Percentiles rank a stretch among this genome's conserved stretches.
Conservation (phyloP, 2,797 vertebrate species). For the Phalanger gymnotis region DNA sequence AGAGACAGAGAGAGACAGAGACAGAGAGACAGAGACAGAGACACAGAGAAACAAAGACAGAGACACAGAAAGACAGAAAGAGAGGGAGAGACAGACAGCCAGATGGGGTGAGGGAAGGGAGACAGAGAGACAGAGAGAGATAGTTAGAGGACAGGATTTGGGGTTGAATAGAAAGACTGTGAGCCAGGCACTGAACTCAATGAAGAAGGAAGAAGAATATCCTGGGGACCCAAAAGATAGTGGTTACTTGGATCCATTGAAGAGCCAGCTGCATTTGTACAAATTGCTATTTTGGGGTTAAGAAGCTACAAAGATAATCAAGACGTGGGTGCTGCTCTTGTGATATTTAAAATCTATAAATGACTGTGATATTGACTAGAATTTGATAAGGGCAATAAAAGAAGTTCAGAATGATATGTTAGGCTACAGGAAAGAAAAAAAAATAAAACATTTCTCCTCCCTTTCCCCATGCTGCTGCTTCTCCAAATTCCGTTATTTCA, state of each 20-base stretch:
- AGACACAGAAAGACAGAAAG: too few relatives aligned
- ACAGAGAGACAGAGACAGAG: too few relatives aligned
- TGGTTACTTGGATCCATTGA: neutral
- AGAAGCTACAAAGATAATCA: neutral
- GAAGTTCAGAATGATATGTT: neutral
- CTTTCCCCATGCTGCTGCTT: neutral
- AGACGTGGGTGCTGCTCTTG: neutral
- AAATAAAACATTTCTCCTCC: neutral
- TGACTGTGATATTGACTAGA: neutral
- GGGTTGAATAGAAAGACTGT: too few relatives aligned
- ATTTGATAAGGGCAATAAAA: neutral
- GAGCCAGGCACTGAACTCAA: too few relatives aligned
- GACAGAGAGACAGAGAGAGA: too few relatives aligned
- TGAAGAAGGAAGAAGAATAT: too few relatives aligned
- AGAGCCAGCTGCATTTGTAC: neutral
- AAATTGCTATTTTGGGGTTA: neutral
- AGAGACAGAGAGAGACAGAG: too few relatives aligned
- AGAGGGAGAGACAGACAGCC: too few relatives aligned
- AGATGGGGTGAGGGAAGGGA: too few relatives aligned
- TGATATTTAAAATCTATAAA: neutral
- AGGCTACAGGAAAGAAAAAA: neutral
- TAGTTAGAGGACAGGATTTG: too few relatives aligned
- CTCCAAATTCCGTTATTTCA: neutral
- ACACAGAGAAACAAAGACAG: too few relatives aligned
- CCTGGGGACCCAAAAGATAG: too few relatives aligned